phyloP scores from a whole-genome alignment of 1,140 invertebrate genomes.

The Brachionus rubens region DNA sequence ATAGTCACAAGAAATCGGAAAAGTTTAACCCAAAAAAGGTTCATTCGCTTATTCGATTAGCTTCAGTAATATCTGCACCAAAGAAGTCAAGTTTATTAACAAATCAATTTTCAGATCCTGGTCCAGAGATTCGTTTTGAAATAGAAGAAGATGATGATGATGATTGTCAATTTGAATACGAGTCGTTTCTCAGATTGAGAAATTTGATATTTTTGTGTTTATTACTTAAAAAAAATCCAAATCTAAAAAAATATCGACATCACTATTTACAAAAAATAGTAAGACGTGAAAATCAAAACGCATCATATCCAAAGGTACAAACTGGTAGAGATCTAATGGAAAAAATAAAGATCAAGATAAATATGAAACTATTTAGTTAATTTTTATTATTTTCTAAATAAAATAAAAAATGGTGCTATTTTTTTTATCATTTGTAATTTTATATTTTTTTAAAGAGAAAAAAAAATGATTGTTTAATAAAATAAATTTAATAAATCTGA shows the following conservation, averaged over 20 bases:
- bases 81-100: neutral
- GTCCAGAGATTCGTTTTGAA: neutral
- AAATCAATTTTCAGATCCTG: neutral
- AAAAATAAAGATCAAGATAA: too few relatives aligned
- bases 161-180: neutral
- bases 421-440: too few relatives aligned
- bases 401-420: too few relatives aligned
- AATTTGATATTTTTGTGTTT: conserved; percentile 36
- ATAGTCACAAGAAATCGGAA: neutral
- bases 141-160: neutral
- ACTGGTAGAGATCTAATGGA: too few relatives aligned
- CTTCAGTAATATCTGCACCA: too few relatives aligned
- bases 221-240: neutral
- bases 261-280: neutral
- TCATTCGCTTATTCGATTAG: too few relatives aligned
- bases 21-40: neutral
- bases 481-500: too few relatives aligned
- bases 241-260: conserved; percentile 7
- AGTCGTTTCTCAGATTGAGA: conserved; percentile 16
- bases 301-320: too few relatives aligned
- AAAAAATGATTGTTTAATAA: too few relatives aligned
- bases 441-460: too few relatives aligned
- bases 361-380: too few relatives aligned
- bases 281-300: conserved; percentile 20
- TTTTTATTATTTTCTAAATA: too few relatives aligned